Evolutionary conservation across 2,797 vertebrate genomes (phyloP), one percentile per base, ranked within the genome.

Genomic region (Distichodus sexfasciatus): DNA sequence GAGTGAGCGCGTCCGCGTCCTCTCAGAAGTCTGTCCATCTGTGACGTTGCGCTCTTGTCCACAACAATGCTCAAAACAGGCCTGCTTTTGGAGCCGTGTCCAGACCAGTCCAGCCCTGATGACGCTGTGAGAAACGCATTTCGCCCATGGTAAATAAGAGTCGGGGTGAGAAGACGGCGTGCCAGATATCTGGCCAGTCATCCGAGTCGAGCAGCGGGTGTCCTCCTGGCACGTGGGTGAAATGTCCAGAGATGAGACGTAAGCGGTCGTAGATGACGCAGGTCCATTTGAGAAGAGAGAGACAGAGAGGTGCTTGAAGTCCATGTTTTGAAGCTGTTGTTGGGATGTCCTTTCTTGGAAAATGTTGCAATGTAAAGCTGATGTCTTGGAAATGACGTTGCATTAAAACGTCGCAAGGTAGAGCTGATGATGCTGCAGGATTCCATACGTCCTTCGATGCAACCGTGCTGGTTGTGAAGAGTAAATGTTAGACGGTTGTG

Each of bases 21-120:
- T 76, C 43, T 76, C 41, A 76, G 44, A 21, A 68, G 51, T 50
- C 36, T 48, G 29, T 43, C 21, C 54, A 50, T 78, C 69, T 14
- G n/a, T 53, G 57, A 57, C 21, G 11, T 9, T 28, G 58, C 48
- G 28, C 28, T 19, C 63, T n/a, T 74, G 71, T 36, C 26, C 51
- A 55, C 26, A 75, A 69, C 51, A 55, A 40, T 0, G 14, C 29
- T 65, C 69, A 53, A 59, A 60, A 60, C 29, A 44, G 44, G 50
- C 14, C 17, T 70, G 48, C 35, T 59, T 69, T 24, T 17, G n/a
- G 60, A 57, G 69, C 57, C 46, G 44, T 76, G 14, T 70, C 65
- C 53, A 65, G 17, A 69, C 69, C 73, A 59, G 31, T 38, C 35
- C 55, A 57, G 72, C 35, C 66, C 29, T 79, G 55, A 38, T 23